Base-by-base conservation (phyloP, 2,113 vertebrate species). In the Callocephalon fimbriatum region DNA sequence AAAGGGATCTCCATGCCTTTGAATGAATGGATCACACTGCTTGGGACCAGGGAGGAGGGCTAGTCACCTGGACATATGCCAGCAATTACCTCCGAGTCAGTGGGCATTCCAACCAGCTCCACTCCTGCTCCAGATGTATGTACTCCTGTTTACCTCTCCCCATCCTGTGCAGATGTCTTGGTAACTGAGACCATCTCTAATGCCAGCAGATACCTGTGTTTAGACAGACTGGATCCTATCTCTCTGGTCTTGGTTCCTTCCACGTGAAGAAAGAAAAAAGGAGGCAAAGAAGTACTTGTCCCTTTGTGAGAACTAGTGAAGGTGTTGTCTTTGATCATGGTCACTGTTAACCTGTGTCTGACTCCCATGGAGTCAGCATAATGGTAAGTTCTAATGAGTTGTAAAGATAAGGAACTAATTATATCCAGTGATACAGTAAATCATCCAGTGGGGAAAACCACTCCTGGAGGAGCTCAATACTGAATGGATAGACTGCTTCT, bases 61-160 rank as follows among this genome's bases (percentile, higher is more conserved):
- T 4, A 2, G 14, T 31, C 3, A 2, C 7, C 9, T 2, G 1
- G 21, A 32, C 3, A 21, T 22, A 10, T 5, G 6, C 4, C 2
- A 0, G 7, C 29, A n/a, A 54, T 31, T 2, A 9, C 1, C 7
- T 78, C 12, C 31, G 26, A 17, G 44, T 8, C 61, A n/a, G 35
- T 27, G 12, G 11, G 3, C 16, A 31, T 56, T 54, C n/a, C 29
- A 29, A 11, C 6, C 37, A 70, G 23, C 26, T 63, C 18, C 27
- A 67, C 9, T 48, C 14, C 31, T 48, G 6, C n/a, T 51, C 14
- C 35, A 62, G 3, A 38, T 22, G 3, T 44, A 9, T 18, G 8
- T 3, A 5, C 4, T 26, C 7, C 35, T 56, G 7, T 42, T 37
- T 7, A 2, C 6, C 2, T 44, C 47, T 89, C 37, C 6, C 67